These are phyloP conservation scores for Melipona beecheii DNA, from an alignment of 2,888 invertebrate genomes.

Conservation along the genomic window DNA sequence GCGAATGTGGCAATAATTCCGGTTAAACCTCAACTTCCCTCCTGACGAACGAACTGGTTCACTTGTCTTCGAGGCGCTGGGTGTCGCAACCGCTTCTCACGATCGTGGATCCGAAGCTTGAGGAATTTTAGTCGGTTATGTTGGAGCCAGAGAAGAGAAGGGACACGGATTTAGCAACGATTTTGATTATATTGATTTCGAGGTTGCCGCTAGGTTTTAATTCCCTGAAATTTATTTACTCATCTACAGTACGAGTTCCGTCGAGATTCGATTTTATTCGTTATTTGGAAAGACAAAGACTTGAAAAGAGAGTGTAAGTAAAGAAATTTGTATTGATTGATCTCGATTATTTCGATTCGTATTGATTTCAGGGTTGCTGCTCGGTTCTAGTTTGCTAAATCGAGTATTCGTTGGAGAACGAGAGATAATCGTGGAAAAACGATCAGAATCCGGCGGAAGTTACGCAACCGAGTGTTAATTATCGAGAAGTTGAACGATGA, in stretches of 20 bases:
- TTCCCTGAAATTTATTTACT: neutral
- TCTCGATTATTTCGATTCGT: neutral
- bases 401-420: neutral
- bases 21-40: slow-evolving; percentile 38
- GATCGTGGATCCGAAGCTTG: slow-evolving; percentile 40
- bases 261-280: too few species aligned
- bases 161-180: neutral
- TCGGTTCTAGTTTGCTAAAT: neutral
- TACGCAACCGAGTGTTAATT: slow-evolving; percentile 72
- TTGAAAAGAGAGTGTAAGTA: too few species aligned
- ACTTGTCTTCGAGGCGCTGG: slow-evolving; percentile 45
- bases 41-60: slow-evolving; percentile 54
- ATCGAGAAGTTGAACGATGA: slow-evolving; percentile 74
- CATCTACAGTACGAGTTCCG: too few species aligned
- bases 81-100: slow-evolving; percentile 51
- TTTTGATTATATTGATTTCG: neutral
- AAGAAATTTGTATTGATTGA: neutral
- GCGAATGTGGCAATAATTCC: slow-evolving; percentile 49
- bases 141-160: neutral
- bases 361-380: neutral
- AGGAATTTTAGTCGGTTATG: slow-evolving; percentile 30
- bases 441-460: slow-evolving; percentile 70
- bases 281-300: too few species aligned
- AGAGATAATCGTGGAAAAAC: slow-evolving; percentile 27
- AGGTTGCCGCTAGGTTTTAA: neutral